Evolutionary conservation across 30 jellyfish, hydroid and myxozoan genomes (phyloP), one percentile per base, ranked within the genome.

Genomic region (Pelagia noctiluca): DNA sequence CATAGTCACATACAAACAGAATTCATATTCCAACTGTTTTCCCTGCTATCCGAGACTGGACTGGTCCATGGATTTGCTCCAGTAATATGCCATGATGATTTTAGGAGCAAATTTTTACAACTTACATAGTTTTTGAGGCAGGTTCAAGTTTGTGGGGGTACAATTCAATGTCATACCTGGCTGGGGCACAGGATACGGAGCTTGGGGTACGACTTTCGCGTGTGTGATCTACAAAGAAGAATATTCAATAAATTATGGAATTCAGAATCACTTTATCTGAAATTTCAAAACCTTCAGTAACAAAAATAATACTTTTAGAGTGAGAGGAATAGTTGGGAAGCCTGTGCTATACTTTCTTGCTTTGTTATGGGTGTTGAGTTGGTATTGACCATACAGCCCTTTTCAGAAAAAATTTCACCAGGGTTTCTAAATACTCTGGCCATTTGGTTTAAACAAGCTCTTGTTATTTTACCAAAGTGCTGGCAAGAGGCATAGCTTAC

Each of bases 141-240:
- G 0, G 11, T 28, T 49, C n/a, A n/a, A n/a, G n/a, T n/a, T n/a
- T n/a, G n/a, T n/a, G n/a, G n/a, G n/a, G n/a, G n/a, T n/a, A n/a
- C n/a, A n/a, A n/a, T n/a, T n/a, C n/a, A n/a, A n/a, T n/a, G n/a
- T n/a, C n/a, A n/a, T 82, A 88, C 92, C 93, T 69, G 91, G 91
- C 47, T 72, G 88, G 1, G 94, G 92, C 0, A 86, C 88, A 22
- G 64, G 74, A 7, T 88, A 70, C 3, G 97, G 97, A 10, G 97
- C 97, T 16, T 71, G 74, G 35, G 97, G 95, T 21, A 90, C 92
- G 33, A 71, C 48, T 22, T 83, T 68, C 48, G 95, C 57, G 24
- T 71, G 79, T 34, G 28, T 47, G 0, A 73, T 64, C 97, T 88
- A 50, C 62, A 84, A 28, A 23, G 37, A 0, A 62, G 29, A 65